Evolutionary conservation across 1,140 invertebrate species (phyloP), one percentile per base, ranked within the genome.

Genomic region (Achatina immaculata): DNA sequence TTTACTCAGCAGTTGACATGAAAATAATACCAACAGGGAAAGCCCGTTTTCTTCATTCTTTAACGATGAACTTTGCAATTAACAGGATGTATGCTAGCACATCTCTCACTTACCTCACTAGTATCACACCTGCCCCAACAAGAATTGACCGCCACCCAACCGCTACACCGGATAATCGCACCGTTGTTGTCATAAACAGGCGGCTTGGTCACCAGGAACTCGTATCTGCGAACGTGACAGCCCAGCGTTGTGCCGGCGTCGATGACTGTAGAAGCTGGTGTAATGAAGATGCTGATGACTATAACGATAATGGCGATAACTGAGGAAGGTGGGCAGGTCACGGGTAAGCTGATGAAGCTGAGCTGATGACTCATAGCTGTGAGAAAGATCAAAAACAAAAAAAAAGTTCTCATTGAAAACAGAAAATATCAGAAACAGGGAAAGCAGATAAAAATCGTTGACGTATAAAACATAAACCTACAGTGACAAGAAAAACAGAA

Each of bases 81-180:
- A n/a, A n/a, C n/a, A n/a, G n/a, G n/a, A n/a, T n/a, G n/a, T n/a
- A n/a, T n/a, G n/a, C n/a, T n/a, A n/a, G n/a, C n/a, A n/a, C n/a
- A n/a, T n/a, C n/a, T n/a, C n/a, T n/a, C 19, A 65, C 83, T 90
- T 90, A 93, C 94, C 93, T 96, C 95, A 86, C 95, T 95, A 0
- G 95, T 95, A 86, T 95, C 94, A 83, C 95, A 96, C 45, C 95
- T 93, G 76, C 95, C 95, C 95, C 95, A 96, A 87, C 95, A 96
- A 0, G 95, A 94, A 90, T 93, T 93, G 3, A 95, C 95, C 42
- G 93, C 94, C 3, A 88, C 82, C 36, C 93, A 91, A 84, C 95
- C 95, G 93, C 94, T 94, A 86, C 95, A 96, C 34, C 92, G 90
- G 62, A 93, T 92, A 0, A 95, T 94, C 43, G 93, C 91, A 0